phyloP scores from a whole-genome alignment of 1,140 invertebrate species.

The Apis dorsata region DNA sequence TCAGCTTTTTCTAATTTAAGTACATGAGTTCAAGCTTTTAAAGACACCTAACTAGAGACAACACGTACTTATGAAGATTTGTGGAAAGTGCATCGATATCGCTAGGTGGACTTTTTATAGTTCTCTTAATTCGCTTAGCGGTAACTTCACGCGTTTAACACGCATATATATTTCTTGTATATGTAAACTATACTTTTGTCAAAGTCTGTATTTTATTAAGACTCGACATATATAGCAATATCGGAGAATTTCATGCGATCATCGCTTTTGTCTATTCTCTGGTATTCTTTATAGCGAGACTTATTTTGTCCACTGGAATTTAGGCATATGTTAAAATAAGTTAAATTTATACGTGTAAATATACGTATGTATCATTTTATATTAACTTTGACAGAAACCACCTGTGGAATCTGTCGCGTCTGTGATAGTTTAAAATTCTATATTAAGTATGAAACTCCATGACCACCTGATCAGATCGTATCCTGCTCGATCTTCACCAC shows the following conservation, averaged over 20 bases:
- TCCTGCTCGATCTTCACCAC: conserved; percentile 51
- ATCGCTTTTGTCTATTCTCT: neutral
- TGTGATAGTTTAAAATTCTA: conserved; percentile 47
- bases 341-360: conserved; percentile 63
- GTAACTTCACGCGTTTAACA: conserved; percentile 10
- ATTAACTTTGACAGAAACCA: conserved; percentile 58
- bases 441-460: conserved; percentile 46
- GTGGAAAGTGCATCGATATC: conserved; percentile 62
- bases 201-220: neutral
- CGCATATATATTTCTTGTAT: neutral
- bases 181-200: neutral
- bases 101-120: conserved; percentile 36
- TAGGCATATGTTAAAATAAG: conserved; percentile 51
- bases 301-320: conserved; percentile 10
- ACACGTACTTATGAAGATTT: conserved; percentile 60
- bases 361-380: conserved; percentile 50
- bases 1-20: conserved; percentile 58
- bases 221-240: neutral
- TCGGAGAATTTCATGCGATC: conserved; percentile 14
- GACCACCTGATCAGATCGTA: conserved; percentile 39
- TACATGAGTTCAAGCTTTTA: conserved; percentile 57
- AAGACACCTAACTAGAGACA: conserved; percentile 68
- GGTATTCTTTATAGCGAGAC: neutral
- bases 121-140: conserved; percentile 16
- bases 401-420: conserved; percentile 61